Base-by-base conservation (phyloP, 2,797 vertebrate species). In the Crocodylus rhombifer region DNA sequence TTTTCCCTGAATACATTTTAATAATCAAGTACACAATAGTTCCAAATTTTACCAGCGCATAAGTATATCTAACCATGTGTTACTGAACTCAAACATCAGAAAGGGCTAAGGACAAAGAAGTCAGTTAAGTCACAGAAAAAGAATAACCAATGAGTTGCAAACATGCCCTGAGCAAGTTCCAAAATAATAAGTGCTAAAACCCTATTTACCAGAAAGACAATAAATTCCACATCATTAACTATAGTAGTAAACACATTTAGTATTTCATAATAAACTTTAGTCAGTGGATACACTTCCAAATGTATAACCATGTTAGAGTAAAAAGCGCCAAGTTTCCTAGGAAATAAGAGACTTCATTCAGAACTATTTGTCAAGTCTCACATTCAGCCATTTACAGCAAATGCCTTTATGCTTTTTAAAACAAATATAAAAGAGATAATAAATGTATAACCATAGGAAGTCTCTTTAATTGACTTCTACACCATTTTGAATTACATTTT, bases 121-220 rank as follows among this genome's bases (percentile, higher is more conserved):
- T 5, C 87, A 13, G 0, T 80, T 87, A 88, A 90, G 94, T 88
- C 42, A 85, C 64, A 81, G 36, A 7, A 75, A 65, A 73, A 71
- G 4, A 84, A n/a, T 36, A 89, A 88, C 23, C 78, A 36, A 89
- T 87, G 67, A 84, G 84, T 58, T 88, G 64, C 65, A 85, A 93
- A 92, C 89, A 95, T 93, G 90, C 88, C 65, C 92, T 91, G 81
- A 93, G 87, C 82, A 95, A 73, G 77, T 57, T 58, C 56, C 42
- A 42, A 69, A 90, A 95, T 78, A 26, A 0, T 42, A 93, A 92
- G 64, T 76, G 78, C 88, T 80, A 80, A 92, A 95, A 91, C 63
- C 36, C 77, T 81, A 92, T 95, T 94, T 84, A 94, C 93, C 87
- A 94, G 77, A 91, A 95, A 78, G 91, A 91, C 88, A 95, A 4